Conservation (phyloP, 2,113 vertebrate genomes). For the Mohoua ochrocephala region DNA sequence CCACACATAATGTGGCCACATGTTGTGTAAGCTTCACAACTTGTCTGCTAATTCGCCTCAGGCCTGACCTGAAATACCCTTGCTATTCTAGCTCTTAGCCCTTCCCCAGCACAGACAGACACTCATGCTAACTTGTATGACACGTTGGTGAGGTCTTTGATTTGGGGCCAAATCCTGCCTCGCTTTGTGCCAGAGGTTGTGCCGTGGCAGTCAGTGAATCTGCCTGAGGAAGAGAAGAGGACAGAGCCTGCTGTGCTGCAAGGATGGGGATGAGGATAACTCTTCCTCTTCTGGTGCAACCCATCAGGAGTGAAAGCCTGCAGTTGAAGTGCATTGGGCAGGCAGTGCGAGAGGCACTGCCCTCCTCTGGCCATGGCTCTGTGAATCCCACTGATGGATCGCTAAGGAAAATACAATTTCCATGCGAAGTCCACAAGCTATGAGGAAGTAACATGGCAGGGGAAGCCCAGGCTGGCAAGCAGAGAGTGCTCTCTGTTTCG, state of each 20-base stretch:
- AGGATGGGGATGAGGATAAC: neutral
- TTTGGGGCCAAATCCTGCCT: neutral
- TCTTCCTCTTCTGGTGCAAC: neutral
- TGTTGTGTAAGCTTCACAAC: constrained; percentile 64
- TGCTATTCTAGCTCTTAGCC: constrained; percentile 17
- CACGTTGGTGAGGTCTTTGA: neutral
- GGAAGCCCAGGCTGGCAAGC: neutral
- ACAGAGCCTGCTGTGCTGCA: neutral
- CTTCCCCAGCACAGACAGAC: neutral
- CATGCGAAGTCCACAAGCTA: neutral
- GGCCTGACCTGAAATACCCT: constrained; percentile 64
- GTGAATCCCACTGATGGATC: neutral
- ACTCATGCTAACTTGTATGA: neutral
- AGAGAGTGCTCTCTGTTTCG: accelerated
- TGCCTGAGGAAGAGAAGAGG: neutral
- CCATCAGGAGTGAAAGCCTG: neutral
- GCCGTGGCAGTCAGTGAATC: neutral
- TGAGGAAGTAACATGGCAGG: neutral
- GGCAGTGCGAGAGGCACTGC: neutral
- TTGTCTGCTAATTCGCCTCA: constrained; percentile 61
- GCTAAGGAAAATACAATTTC: neutral
- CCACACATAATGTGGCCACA: constrained; percentile 61
- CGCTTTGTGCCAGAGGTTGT: neutral
- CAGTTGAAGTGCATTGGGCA: accelerated
- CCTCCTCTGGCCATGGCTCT: neutral